Percentiles rank a stretch among this genome's conserved stretches.
Evolutionary conservation across 2,888 invertebrate species (phyloP).

Genomic region (Tetramorium bicarinatum): DNA sequence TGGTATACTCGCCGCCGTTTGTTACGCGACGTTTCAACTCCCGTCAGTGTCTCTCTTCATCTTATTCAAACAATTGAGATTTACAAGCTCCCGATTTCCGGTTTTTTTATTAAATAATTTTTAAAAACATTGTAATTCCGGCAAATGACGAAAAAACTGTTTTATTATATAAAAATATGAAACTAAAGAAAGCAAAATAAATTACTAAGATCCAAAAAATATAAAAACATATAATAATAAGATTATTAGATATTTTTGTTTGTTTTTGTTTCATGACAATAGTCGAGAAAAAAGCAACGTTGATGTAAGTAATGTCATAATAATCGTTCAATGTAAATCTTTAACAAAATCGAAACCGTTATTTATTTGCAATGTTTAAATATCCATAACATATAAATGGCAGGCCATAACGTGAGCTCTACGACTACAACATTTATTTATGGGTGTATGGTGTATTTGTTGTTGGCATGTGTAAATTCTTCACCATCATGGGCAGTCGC

Average conservation of each 20-base stretch:
- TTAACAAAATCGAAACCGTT: slow-evolving; percentile 74
- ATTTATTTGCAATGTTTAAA: slow-evolving; percentile 82
- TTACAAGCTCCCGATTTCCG: neutral
- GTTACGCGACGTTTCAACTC: slow-evolving; percentile 69
- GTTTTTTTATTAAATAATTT: neutral
- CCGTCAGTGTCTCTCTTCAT: slow-evolving; percentile 48
- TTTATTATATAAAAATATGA: neutral
- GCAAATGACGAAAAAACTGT: neutral
- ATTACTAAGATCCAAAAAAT: neutral
- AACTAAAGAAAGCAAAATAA: neutral
- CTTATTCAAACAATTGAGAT: slow-evolving; percentile 40
- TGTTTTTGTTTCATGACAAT: neutral
- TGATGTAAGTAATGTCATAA: slow-evolving; percentile 78
- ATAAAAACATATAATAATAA: neutral
- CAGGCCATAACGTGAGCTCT: slow-evolving; percentile 71
- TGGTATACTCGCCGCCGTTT: slow-evolving; percentile 78
- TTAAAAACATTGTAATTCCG: neutral
- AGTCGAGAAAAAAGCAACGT: neutral
- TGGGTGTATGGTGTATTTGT: slow-evolving; percentile 78
- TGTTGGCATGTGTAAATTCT: slow-evolving; percentile 81
- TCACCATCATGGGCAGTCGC: slow-evolving; percentile 56
- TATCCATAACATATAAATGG: slow-evolving; percentile 83
- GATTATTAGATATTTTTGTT: neutral
- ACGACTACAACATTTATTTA: slow-evolving; percentile 78
- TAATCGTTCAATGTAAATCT: slow-evolving; percentile 83